Base-by-base conservation (phyloP, 2,888 invertebrate species). In the Mactromeris polynyma region DNA sequence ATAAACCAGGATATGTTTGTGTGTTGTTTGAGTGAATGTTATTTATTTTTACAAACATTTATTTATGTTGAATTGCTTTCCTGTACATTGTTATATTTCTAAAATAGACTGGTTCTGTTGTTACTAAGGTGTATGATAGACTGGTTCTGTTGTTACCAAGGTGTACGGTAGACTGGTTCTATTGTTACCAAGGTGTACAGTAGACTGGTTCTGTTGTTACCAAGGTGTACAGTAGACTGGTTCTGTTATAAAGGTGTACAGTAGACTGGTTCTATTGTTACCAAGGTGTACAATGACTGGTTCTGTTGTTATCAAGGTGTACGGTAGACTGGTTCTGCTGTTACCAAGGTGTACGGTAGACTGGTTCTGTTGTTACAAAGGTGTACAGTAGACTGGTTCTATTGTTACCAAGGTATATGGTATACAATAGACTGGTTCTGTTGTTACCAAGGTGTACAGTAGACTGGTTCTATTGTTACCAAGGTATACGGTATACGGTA, bases 101-200 rank as follows among this genome's bases (percentile, higher is more conserved):
- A 26, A 58, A 58, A 58, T 58, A 58, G 58, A 58, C 58, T 58
- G n/a, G 58, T 58, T 58, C 58, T 58, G n/a, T 58, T 58, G 26
- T 19, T 58, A n/a, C n/a, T n/a, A 26, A 58, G 7, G 7, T 58
- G 58, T 26, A 26, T 26, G 9, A 2, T 58, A 19, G 58, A 58
- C 58, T n/a, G n/a, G 58, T 2, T 58, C n/a, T 58, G 3, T 58
- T 58, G 19, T n/a, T n/a, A n/a, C n/a, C n/a, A n/a, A n/a, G n/a
- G n/a, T n/a, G n/a, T 58, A 7, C 26, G 19, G 26, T 58, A 58
- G n/a, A 26, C 58, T 58, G 58, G 58, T 58, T 58, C 58, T n/a
- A 58, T 54, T n/a, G 54, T 11, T 54, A 21, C n/a, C 54, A 21
- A 54, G 17, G 17, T 54, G 54, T 3, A 54, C 17, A 19, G n/a